Evolutionary conservation across 2,888 invertebrate species (phyloP), one percentile per base, ranked within the genome.

Genomic region (Chrysomela aeneicollis): DNA sequence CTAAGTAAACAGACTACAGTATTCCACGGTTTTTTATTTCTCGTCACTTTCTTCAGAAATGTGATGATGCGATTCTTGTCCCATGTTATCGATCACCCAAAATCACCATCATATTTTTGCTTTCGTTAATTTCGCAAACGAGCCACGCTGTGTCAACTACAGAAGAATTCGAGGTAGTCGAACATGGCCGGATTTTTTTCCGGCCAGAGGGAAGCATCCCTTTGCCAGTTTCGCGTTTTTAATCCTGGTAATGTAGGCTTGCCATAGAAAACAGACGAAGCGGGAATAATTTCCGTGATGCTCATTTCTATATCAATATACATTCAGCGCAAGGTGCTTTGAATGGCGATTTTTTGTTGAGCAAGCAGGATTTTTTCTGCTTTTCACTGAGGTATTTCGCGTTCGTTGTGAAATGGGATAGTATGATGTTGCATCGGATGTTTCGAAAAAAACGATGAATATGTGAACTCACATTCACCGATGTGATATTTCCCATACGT

Each of bases 181-280:
- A 15, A 42, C 42, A 15, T 12, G n/a, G n/a, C 8, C 42, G 15
- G 42, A 15, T 12, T 8, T 42, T 35, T 35, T 35, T 19, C 15
- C 22, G 35, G 51, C 10, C 54, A 37, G 53, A 63, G 54, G 59
- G 59, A 59, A 55, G 42, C 42, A 15, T 51, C 51, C 30, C 55
- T 63, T 60, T 63, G 12, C 26, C 58, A 46, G 52, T 60, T 19
- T 19, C 57, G 62, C 61, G 67, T 64, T 73, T 73, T 72, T 70
- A 73, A 73, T 73, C 66, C 70, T 61, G 61, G 68, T 72, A 70
- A 73, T 73, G 73, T 69, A 71, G 61, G 60, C 67, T 55, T 54
- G 51, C 67, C 65, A 67, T 68, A 71, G 54, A 66, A 65, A 63
- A 42, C 57, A 62, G 53, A 42, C 54, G 58, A 58, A 63, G 64